phyloP scores from a whole-genome alignment of 30 jellyfish, hydroid and myxozoan genomes.

The Cassiopea andromeda region DNA sequence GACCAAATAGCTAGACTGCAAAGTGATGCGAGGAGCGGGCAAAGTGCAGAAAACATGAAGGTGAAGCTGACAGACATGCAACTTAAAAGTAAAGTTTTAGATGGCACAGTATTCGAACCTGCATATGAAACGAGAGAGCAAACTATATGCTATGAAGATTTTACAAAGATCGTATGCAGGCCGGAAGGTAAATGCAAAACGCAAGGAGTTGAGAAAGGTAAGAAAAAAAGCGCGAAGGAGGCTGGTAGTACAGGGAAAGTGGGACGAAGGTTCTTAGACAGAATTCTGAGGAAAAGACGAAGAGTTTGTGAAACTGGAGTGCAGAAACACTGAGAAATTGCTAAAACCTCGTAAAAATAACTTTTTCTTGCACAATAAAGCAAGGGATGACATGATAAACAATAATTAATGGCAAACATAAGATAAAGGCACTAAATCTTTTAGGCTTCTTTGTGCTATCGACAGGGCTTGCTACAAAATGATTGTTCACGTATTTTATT shows the following conservation, averaged over 20 bases:
- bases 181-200: neutral
- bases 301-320: no score
- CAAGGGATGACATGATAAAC: no score
- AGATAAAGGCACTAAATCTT: no score
- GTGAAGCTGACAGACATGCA: neutral
- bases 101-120: neutral
- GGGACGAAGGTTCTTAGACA: neutral
- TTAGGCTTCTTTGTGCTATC: no score
- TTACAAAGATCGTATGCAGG: neutral
- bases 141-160: neutral
- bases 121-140: slow-evolving; percentile 14
- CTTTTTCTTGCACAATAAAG: no score
- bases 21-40: neutral
- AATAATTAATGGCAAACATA: no score
- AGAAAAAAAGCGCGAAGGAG: neutral
- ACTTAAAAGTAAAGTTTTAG: neutral
- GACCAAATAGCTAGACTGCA: neutral
- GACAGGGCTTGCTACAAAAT: no score
- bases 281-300: neutral
- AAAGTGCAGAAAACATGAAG: neutral
- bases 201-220: neutral
- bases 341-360: no score
- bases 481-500: no score
- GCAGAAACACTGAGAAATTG: no score
- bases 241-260: no score